phyloP scores from a whole-genome alignment of 2,888 invertebrate genomes.

The Acleris literana region DNA sequence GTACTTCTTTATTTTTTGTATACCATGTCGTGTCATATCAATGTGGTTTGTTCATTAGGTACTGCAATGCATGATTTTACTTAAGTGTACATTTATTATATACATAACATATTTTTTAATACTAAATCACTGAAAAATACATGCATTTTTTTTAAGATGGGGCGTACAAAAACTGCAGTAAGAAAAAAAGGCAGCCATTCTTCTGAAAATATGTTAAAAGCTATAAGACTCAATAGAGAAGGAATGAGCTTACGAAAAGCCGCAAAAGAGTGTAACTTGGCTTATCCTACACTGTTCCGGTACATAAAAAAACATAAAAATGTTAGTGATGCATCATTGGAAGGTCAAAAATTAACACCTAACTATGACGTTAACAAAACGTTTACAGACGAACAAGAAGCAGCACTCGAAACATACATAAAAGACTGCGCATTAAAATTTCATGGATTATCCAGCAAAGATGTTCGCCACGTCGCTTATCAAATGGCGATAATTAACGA shows the following conservation, averaged over 20 bases:
- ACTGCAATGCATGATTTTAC: no score
- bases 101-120: background rate
- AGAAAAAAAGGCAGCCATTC: conserved; percentile 7
- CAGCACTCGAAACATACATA: no score
- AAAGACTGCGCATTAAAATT: no score
- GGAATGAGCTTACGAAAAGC: conserved; percentile 18
- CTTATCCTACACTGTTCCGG: conserved; percentile 17
- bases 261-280: conserved; percentile 13
- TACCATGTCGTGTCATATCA: no score
- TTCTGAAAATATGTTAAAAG: conserved; percentile 10
- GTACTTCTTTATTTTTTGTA: no score
- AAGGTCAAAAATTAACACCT: conserved; percentile 20
- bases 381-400: no score
- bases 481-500: background rate
- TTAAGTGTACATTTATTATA: background rate
- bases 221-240: conserved; percentile 1
- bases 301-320: conserved; percentile 5
- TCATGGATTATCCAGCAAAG: no score
- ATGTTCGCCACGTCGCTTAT: background rate
- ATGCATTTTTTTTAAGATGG: no score
- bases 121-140: no score
- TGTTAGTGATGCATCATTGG: conserved; percentile 1
- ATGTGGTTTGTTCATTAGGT: no score
- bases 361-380: conserved; percentile 24
- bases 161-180: no score